phyloP scores from a whole-genome alignment of 1,140 invertebrate genomes.

The Condylostylus longicornis region DNA sequence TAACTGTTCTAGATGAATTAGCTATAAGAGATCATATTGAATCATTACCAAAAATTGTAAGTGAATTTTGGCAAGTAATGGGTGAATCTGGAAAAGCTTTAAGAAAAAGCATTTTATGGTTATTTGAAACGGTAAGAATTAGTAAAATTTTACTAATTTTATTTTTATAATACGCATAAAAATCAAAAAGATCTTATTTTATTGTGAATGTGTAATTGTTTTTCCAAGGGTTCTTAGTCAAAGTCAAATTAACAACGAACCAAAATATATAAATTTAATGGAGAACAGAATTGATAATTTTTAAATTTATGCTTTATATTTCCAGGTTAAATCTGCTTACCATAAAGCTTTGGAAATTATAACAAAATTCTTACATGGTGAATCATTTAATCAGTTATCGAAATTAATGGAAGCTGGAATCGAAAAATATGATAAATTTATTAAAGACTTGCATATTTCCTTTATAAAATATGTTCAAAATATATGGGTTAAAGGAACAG shows the following conservation, averaged over 20 bases:
- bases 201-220: no score
- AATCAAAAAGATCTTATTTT: no score
- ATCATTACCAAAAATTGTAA: slow-evolving; percentile 58
- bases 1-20: slow-evolving; percentile 57
- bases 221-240: no score
- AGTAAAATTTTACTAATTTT: not conserved
- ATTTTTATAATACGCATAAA: no score
- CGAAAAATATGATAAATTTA: slow-evolving; percentile 59
- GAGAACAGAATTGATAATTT: no score
- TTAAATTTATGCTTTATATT: slow-evolving; percentile 6
- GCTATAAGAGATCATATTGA: slow-evolving; percentile 61
- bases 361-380: slow-evolving; percentile 51
- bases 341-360: slow-evolving; percentile 50
- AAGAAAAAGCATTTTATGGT: slow-evolving; percentile 54
- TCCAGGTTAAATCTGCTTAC: slow-evolving; percentile 48
- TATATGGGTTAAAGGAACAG: slow-evolving; percentile 47
- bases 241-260: no score
- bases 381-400: slow-evolving; percentile 51
- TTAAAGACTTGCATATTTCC: slow-evolving; percentile 59
- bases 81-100: slow-evolving; percentile 64
- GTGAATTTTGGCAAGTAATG: slow-evolving; percentile 69
- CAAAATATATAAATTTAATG: no score
- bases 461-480: slow-evolving; percentile 59
- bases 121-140: slow-evolving; percentile 43
- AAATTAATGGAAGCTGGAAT: slow-evolving; percentile 49